Conservation (phyloP, 1,140 invertebrate species). For the Pogonomyrmex californicus region DNA sequence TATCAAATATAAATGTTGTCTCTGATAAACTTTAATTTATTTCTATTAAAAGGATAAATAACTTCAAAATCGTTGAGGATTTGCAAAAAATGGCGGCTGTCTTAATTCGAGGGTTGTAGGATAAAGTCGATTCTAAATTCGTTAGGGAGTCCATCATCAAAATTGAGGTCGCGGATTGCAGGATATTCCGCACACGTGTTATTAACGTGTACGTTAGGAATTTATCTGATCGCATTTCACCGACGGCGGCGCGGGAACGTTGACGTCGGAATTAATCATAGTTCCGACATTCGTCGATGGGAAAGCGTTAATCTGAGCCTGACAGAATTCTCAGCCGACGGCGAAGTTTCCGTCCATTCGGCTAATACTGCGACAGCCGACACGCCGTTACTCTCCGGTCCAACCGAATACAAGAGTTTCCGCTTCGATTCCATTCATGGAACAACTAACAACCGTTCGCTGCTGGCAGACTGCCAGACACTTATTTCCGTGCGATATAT, state of each 20-base stretch:
- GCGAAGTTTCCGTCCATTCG: slow-evolving; percentile 54
- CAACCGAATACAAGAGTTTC: slow-evolving; percentile 58
- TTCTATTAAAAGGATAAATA: not conserved
- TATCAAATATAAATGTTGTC: not conserved
- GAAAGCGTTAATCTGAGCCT: slow-evolving; percentile 57
- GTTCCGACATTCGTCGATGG: slow-evolving; percentile 20
- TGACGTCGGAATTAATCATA: slow-evolving; percentile 60
- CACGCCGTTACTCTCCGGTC: slow-evolving; percentile 47
- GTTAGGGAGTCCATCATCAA: not conserved
- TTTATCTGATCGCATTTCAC: slow-evolving; percentile 48
- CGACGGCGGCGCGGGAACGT: not conserved
- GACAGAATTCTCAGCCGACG: slow-evolving; percentile 46
- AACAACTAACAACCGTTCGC: slow-evolving; percentile 69
- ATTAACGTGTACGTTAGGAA: slow-evolving; percentile 45
- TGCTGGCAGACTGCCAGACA: slow-evolving; percentile 72
- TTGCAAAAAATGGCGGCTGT: too few species aligned
- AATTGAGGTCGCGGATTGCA: not conserved
- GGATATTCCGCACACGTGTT: not conserved
- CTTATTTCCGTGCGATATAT: slow-evolving; percentile 73
- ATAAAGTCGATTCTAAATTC: slow-evolving; percentile 8
- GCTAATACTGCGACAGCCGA: slow-evolving; percentile 43
- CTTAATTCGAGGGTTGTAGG: not conserved
- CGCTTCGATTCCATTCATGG: slow-evolving; percentile 76
- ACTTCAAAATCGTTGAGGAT: not conserved
- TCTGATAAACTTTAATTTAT: not conserved